Conservation (phyloP, 2,797 vertebrate species). For the Arrhamphus sclerolepis region DNA sequence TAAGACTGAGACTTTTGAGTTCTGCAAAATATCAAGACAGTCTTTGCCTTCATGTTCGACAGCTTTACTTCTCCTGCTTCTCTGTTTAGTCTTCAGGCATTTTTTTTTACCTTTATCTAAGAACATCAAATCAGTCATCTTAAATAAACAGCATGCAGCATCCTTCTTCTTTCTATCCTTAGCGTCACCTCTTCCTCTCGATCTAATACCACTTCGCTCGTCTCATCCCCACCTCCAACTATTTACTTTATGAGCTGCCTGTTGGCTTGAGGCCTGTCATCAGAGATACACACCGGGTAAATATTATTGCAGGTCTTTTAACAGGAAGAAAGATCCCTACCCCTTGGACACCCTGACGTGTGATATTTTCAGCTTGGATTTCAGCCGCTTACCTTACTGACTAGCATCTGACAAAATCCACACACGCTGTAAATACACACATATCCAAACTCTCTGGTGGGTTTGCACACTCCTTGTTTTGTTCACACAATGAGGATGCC, state of each 20-base stretch:
- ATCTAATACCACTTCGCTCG: not conserved
- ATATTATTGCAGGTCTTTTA: slow-evolving; percentile 71
- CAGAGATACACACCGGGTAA: slow-evolving; percentile 67
- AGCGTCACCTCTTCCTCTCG: slow-evolving; percentile 7
- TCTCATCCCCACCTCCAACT: slow-evolving; percentile 35
- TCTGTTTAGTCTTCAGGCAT: not conserved
- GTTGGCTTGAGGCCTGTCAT: slow-evolving; percentile 59
- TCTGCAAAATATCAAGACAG: no score
- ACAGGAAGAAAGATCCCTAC: slow-evolving; percentile 49
- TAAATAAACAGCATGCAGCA: not conserved
- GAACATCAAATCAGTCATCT: not conserved
- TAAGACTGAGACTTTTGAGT: no score
- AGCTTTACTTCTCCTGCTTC: not conserved
- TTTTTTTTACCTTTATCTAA: slow-evolving; percentile 3
- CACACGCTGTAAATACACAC: not conserved
- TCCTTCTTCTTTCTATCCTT: slow-evolving; percentile 1
- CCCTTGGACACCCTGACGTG: slow-evolving; percentile 55
- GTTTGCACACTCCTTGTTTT: slow-evolving; percentile 15
- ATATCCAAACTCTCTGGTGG: slow-evolving; percentile 10
- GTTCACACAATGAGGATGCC: slow-evolving; percentile 32
- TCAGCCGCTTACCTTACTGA: slow-evolving; percentile 38
- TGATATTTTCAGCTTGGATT: slow-evolving; percentile 58
- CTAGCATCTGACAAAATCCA: slow-evolving; percentile 28
- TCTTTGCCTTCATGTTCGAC: not conserved
- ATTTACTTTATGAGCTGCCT: slow-evolving; percentile 49